Evolutionary conservation across 2,113 vertebrate genomes (phyloP).

Genomic region (Ctenomys sociabilis): DNA sequence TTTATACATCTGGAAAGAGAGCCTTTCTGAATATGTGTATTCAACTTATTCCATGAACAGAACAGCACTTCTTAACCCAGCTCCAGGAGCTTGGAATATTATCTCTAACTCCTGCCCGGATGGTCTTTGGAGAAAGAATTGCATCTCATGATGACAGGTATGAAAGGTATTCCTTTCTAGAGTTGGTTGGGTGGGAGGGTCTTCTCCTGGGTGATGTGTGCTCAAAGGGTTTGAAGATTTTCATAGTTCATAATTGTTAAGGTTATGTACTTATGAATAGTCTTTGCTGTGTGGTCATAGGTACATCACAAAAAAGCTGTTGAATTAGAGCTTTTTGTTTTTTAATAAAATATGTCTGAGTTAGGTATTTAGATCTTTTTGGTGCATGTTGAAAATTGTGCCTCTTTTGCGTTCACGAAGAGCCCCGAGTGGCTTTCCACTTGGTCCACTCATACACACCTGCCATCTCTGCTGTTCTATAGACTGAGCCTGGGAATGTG

Average conservation of each 20-base stretch:
- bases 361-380: not conserved
- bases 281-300: not conserved
- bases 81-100: conserved; percentile 96
- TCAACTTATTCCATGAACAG: conserved; percentile 85
- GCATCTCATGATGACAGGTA: conserved; percentile 98
- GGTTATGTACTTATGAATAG: not conserved
- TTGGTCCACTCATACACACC: too few species aligned
- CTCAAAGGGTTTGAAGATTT: not conserved
- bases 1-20: conserved; percentile 11
- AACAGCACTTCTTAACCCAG: conserved; percentile 96
- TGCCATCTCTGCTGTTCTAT: not conserved
- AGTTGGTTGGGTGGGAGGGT: not conserved
- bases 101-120: conserved; percentile 97
- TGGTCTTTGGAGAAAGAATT: conserved; percentile 96
- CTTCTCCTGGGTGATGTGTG: not conserved
- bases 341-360: not conserved
- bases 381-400: not conserved
- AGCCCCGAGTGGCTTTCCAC: not conserved
- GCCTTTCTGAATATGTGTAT: conserved; percentile 61
- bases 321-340: not conserved
- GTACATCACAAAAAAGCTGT: not conserved
- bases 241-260: not conserved
- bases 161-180: conserved; percentile 51
- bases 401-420: not conserved
- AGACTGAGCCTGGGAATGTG: not conserved